Conservation (phyloP, 2,797 vertebrate species). For the Bradypodion pumilum region DNA sequence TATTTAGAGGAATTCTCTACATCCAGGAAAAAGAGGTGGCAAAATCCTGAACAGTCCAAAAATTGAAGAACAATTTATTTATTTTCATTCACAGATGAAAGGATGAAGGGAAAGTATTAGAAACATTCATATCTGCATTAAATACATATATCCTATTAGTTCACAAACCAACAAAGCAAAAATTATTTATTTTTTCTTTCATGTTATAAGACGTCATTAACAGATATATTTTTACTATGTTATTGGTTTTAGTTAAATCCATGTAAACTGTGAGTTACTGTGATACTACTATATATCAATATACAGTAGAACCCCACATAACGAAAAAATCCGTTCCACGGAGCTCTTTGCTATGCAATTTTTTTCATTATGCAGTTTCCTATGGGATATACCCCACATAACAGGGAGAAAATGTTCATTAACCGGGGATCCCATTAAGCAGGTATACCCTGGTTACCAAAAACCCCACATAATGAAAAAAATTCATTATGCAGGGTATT, state of each 20-base stretch:
- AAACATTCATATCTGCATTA: background rate
- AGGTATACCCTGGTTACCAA: no score
- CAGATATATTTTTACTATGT: background rate
- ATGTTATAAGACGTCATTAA: slow-evolving; percentile 2
- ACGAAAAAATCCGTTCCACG: no score
- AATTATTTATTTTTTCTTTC: background rate
- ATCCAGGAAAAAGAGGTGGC: background rate
- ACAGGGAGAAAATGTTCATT: no score
- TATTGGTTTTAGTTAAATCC: background rate
- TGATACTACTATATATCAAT: background rate
- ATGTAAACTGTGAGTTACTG: background rate
- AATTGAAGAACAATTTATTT: background rate
- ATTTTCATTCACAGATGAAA: background rate
- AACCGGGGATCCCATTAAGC: no score
- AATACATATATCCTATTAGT: background rate
- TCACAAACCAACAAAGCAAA: slow-evolving; percentile 21
- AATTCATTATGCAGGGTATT: no score
- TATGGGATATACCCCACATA: no score
- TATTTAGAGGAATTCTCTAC: background rate
- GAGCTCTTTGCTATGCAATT: no score
- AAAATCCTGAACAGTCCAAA: background rate
- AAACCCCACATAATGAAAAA: no score
- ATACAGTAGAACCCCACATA: no score
- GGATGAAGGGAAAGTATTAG: background rate
- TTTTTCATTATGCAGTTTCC: no score